Evolutionary conservation across 2,888 invertebrate species (phyloP).

Genomic region (Catocala nupta): DNA sequence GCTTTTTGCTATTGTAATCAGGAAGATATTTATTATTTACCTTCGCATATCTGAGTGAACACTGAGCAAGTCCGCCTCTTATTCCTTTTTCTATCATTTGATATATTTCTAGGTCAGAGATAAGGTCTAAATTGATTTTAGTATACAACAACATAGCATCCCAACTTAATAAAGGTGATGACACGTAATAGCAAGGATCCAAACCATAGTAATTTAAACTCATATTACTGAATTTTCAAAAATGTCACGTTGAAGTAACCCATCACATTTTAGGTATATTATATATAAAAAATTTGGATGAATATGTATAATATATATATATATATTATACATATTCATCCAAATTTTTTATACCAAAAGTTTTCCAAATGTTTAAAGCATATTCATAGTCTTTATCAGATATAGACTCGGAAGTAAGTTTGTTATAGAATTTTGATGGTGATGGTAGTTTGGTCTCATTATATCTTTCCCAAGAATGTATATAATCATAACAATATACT

Average conservation of each 20-base stretch:
- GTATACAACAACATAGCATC: background rate
- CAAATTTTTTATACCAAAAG: background rate
- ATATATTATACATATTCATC: slow-evolving; percentile 4
- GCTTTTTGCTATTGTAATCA: background rate
- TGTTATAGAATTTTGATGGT: slow-evolving; percentile 4
- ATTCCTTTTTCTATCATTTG: too few species aligned
- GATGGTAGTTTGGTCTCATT: slow-evolving; percentile 2
- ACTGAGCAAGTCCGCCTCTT: too few species aligned
- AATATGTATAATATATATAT: too few species aligned
- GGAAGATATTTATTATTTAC: slow-evolving; percentile 3
- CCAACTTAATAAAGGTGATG: background rate
- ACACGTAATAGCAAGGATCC: background rate
- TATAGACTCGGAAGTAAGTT: slow-evolving; percentile 7
- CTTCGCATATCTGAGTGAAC: slow-evolving; percentile 3
- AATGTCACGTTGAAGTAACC: background rate
- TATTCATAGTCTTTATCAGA: background rate
- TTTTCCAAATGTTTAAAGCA: too few species aligned
- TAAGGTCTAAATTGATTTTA: too few species aligned
- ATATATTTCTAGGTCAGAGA: too few species aligned
- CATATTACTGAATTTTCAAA: too few species aligned
- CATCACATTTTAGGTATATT: slow-evolving; percentile 5
- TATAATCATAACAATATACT: slow-evolving; percentile 6
- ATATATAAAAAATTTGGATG: too few species aligned
- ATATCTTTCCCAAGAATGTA: slow-evolving; percentile 11
- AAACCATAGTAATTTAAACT: too few species aligned